Conservation (phyloP, 2,888 invertebrate genomes). For the Agrotis segetum region DNA sequence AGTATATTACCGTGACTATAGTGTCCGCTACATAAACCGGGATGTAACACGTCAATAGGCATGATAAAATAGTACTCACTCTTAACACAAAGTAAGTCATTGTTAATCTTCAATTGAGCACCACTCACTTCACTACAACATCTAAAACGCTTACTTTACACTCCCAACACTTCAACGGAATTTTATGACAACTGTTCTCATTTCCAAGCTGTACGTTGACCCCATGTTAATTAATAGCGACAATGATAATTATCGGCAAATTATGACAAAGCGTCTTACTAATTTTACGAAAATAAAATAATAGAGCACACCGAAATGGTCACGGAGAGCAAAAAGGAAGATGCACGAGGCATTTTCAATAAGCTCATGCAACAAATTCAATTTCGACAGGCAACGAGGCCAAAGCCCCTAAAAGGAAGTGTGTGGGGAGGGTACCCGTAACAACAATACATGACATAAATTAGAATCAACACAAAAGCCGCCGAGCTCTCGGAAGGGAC, state of each 20-base stretch:
- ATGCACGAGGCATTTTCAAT: constrained; percentile 82
- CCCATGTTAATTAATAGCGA: constrained; percentile 68
- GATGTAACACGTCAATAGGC: constrained; percentile 21
- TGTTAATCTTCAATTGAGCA: constrained; percentile 70
- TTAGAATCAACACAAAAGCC: constrained; percentile 90
- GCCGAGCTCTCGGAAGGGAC: constrained; percentile 88
- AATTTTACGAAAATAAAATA: constrained; percentile 24
- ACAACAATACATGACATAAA: constrained; percentile 90
- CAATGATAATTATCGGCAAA: constrained; percentile 56
- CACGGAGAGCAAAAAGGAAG: constrained; percentile 67
- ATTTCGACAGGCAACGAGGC: constrained; percentile 79
- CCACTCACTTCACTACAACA: constrained; percentile 62
- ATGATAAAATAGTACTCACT: constrained; percentile 75
- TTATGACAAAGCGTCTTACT: constrained; percentile 32
- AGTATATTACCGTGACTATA: no score
- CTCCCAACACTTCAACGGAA: constrained; percentile 64
- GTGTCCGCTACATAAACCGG: constrained; percentile 17
- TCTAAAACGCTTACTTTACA: constrained; percentile 63
- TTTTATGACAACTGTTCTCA: constrained; percentile 64
- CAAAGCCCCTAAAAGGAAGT: constrained; percentile 86
- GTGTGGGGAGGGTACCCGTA: constrained; percentile 87
- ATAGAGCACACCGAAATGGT: constrained; percentile 58
- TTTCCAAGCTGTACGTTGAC: constrained; percentile 72
- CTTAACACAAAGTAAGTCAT: constrained; percentile 81
- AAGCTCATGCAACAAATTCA: constrained; percentile 87